These are phyloP conservation scores for Pangasius larnaudii DNA, from an alignment of 2,797 vertebrate genomes.

Conservation along the genomic window DNA sequence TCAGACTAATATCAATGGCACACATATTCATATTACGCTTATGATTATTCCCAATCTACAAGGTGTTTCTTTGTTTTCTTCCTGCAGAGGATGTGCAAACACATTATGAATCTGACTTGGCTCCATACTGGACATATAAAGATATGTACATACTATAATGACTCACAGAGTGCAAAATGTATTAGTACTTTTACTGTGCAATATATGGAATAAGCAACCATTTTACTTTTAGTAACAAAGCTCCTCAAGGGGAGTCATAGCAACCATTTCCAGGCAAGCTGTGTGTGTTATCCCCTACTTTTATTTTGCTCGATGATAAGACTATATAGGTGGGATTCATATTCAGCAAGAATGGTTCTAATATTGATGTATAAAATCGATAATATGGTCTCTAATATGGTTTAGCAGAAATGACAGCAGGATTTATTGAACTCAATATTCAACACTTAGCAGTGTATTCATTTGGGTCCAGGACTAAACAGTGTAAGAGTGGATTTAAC, in stretches of 20 bases:
- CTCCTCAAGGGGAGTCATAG: slow-evolving; percentile 20
- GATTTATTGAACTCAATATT: neutral
- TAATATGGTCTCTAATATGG: neutral
- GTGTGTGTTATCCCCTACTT: neutral
- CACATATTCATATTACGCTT: neutral
- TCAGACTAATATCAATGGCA: neutral
- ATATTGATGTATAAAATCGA: neutral
- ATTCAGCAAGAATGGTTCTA: neutral
- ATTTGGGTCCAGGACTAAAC: neutral
- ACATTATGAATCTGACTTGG: neutral
- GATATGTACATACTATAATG: neutral
- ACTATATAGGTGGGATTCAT: slow-evolving; percentile 1
- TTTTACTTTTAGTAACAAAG: slow-evolving; percentile 36
- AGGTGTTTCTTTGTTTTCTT: neutral
- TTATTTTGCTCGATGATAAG: slow-evolving; percentile 6
- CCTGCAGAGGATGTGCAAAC: neutral
- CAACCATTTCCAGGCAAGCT: slow-evolving; percentile 36
- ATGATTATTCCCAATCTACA: neutral
- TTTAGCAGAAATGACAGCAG: neutral
- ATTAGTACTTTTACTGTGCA: neutral
- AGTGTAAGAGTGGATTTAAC: neutral
- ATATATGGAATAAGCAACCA: slow-evolving; percentile 20
- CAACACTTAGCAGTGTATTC: neutral
- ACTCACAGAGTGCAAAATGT: neutral
- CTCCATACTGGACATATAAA: neutral